Evolutionary conservation across 2,888 invertebrate species (phyloP), one percentile per base, ranked within the genome.

Genomic region (Latrodectus elegans): DNA sequence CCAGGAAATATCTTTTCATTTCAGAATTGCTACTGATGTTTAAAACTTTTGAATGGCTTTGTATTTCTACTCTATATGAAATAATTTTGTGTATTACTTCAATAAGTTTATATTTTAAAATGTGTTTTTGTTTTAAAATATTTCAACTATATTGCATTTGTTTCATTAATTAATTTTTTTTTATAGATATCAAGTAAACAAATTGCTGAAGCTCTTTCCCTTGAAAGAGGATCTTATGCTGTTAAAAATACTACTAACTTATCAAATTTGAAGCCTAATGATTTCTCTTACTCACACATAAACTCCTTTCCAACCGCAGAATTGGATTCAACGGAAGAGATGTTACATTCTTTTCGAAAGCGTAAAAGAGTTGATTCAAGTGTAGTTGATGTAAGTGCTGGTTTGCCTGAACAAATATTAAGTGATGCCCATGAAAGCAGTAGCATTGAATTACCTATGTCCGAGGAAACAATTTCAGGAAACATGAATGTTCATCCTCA

Each of bases 351-450:
- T 53, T 68, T 52, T 15, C 15, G 68, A 3, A 88, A 88, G 67
- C 64, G 80, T 9, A 83, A 84, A 52, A 64, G 84, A 8, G 65
- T 80, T 14, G 80, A 88, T 49, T 52, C 65, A n/a, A 53, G 17
- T 26, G 78, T 79, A 0, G 88, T 80, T 38, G 84, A 84, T 70
- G 72, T 82, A 11, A 75, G 73, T 22, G 26, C 74, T 22, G 51
- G 70, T 22, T 55, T 88, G 22, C 81, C 88, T 9, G 85, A 88
- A 9, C 84, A 88, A 52, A 82, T 88, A 38, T 64, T 88, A 4
- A 85, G 82, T 73, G 81, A 85, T 64, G 64, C 55, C 64, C 83
- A 84, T 49, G 88, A 83, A 72, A 70, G 67, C 64, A 81, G 73
- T 17, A 73, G 15, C 51, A n/a, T 87, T 17, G 87, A 87, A 15